Evolutionary conservation across 2,113 vertebrate species (phyloP), one percentile per base, ranked within the genome.

Genomic region (Mesembrinibis cayennensis): DNA sequence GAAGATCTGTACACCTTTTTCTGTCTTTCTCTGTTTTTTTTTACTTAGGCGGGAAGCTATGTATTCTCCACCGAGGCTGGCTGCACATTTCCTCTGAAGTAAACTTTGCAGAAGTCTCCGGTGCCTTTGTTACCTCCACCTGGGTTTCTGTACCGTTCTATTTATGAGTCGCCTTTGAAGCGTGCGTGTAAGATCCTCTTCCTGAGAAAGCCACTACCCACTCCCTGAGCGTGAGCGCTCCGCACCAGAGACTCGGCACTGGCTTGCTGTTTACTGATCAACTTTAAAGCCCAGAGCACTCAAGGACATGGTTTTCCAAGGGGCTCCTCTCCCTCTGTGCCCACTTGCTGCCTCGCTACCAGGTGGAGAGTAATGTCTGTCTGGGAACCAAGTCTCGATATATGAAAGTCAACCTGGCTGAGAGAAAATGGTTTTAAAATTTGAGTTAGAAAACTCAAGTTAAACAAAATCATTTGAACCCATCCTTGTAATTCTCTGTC

Each of bases 81-180:
- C 71, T 78, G 38, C 56, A 49, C 30, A 38, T 82, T 89, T 76
- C 56, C 65, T 85, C 58, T 89, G 59, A 92, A 85, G 45, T 42
- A 73, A 91, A 84, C 73, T 91, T 82, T 69, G 91, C 79, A 58
- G 62, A 93, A 97, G 62, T 56, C 84, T 69, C 58, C 0, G 0
- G 20, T 85, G 70, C 65, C 70, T 95, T 89, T 96, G 67, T 96
- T 87, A 49, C 40, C 26, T 67, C 47, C 44, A 44, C 69, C 72
- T 38, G 71, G 34, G n/a, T 79, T 92, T 87, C 77, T 85, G 52
- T 89, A 67, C 86, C 65, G 66, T 89, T 81, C 81, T 95, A n/a
- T 91, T 96, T 84, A 45, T 74, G 73, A 85, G 58, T 45, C 8
- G 19, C 16, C 61, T 89, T 91, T 95, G 77, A 91, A 97, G 69